Percentiles rank a stretch among this genome's conserved stretches.
Evolutionary conservation across 2,888 invertebrate genomes (phyloP).

Genomic region (Plebejus argus): DNA sequence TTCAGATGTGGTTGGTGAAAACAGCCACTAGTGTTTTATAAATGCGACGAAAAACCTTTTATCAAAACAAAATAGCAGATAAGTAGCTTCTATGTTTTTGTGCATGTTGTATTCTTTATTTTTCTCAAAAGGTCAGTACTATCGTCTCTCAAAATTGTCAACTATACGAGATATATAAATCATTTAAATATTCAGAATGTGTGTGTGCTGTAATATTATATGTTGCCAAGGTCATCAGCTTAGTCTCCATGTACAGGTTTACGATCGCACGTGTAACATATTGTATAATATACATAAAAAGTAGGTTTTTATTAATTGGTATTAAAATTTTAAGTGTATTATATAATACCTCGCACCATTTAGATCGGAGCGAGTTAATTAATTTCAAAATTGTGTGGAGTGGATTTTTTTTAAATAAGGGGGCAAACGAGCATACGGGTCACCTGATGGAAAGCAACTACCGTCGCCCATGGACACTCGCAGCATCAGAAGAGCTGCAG

Average conservation of each 20-base stretch:
- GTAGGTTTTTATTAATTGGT: conserved; percentile 1
- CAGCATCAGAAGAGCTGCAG: too few relatives aligned
- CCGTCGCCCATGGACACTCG: too few relatives aligned
- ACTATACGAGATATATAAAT: background rate
- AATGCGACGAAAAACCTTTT: background rate
- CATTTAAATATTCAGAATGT: conserved; percentile 10
- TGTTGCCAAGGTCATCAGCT: background rate
- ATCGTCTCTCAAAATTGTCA: background rate
- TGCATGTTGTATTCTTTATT: background rate
- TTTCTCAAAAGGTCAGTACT: background rate
- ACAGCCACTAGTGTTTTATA: background rate
- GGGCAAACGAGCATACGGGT: too few relatives aligned
- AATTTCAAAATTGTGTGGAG: background rate
- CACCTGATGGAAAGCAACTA: too few relatives aligned
- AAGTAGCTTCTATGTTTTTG: background rate
- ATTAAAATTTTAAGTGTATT: background rate
- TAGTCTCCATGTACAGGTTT: background rate
- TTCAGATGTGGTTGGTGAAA: background rate
- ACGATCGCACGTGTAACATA: background rate
- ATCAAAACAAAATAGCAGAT: background rate
- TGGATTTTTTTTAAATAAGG: too few relatives aligned
- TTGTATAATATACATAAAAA: conserved; percentile 11
- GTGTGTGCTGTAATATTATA: conserved; percentile 14
- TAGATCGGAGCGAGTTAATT: background rate
- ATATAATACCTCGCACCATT: background rate